Evolutionary conservation across 2,797 vertebrate genomes (phyloP).

Genomic region (Anableps anableps): DNA sequence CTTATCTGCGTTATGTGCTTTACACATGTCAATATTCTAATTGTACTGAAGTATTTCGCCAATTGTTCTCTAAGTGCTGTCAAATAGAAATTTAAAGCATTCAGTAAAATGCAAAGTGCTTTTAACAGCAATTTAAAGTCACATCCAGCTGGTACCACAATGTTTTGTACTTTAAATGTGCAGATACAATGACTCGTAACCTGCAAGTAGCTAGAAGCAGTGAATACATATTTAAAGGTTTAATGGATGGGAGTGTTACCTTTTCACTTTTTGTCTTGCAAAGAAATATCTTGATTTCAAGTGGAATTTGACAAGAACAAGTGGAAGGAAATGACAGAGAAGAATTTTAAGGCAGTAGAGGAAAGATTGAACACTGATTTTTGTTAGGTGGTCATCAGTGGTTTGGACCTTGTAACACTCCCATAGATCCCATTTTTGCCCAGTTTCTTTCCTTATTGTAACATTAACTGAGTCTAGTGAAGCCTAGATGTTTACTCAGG

Average conservation of each 20-base stretch:
- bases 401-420: neutral
- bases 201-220: constrained; percentile 23
- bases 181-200: constrained; percentile 31
- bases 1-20: constrained; percentile 18
- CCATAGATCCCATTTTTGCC: neutral
- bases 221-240: constrained; percentile 59
- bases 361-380: neutral
- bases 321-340: neutral
- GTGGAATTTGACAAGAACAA: constrained; percentile 9
- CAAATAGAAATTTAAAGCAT: constrained; percentile 41
- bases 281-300: constrained; percentile 26
- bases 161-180: constrained; percentile 46
- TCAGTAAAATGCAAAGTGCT: constrained; percentile 39
- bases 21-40: constrained; percentile 6
- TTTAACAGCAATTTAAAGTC: constrained; percentile 40
- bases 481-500: neutral
- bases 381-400: neutral
- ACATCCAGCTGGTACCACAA: constrained; percentile 25
- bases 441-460: neutral
- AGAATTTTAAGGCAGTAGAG: neutral
- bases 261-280: constrained; percentile 34
- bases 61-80: constrained; percentile 42
- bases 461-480: neutral
- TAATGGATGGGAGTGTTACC: constrained; percentile 51
- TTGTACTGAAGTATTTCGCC: constrained; percentile 4